Conservation (phyloP, 2,888 invertebrate genomes). For the Stenodema calcarata region DNA sequence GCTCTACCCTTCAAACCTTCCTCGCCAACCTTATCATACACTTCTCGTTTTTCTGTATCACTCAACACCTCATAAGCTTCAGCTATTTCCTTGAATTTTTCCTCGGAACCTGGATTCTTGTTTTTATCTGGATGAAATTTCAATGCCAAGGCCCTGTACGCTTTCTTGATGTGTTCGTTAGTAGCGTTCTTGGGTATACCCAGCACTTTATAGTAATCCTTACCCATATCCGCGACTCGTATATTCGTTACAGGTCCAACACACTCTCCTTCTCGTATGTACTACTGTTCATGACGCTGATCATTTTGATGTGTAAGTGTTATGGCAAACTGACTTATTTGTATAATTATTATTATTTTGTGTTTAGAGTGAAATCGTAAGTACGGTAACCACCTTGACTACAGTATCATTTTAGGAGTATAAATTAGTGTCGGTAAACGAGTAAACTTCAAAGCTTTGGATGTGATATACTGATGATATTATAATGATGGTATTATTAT, state of each 20-base stretch:
- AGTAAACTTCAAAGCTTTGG: no score
- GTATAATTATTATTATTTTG: no score
- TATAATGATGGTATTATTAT: no score
- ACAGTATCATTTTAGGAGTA: no score
- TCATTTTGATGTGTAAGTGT: not conserved
- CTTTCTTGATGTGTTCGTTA: constrained; percentile 53
- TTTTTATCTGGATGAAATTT: constrained; percentile 56
- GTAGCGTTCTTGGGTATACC: constrained; percentile 52
- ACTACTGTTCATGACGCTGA: not conserved
- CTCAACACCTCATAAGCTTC: constrained; percentile 55
- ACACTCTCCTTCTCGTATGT: not conserved
- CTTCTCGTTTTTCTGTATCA: constrained; percentile 51
- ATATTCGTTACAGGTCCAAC: not conserved
- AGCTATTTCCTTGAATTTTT: constrained; percentile 55
- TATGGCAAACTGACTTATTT: no score
- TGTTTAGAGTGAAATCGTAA: no score
- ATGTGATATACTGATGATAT: no score
- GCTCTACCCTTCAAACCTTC: constrained; percentile 36
- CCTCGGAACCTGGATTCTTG: constrained; percentile 52
- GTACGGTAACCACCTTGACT: no score
- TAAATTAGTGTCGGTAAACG: no score
- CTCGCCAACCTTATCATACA: constrained; percentile 53
- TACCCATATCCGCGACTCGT: constrained; percentile 39
- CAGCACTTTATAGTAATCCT: constrained; percentile 54
- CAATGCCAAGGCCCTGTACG: constrained; percentile 53